These are phyloP conservation scores for Salvator merianae DNA, from an alignment of 2,113 vertebrate genomes.

Conservation along the genomic window DNA sequence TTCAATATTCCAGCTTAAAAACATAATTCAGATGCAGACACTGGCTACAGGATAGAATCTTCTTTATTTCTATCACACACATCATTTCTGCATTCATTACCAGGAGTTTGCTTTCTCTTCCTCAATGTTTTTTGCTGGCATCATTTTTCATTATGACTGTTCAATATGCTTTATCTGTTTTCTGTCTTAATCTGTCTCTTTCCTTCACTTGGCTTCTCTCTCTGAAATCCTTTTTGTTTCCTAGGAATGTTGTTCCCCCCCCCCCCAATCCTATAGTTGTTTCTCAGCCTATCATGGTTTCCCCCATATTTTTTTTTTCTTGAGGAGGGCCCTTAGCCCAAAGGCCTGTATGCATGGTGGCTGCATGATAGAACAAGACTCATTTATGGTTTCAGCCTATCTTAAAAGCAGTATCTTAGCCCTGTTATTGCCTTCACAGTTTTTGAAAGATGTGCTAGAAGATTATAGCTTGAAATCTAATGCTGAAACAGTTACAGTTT, in stretches of 20 bases:
- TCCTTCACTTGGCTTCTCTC: background rate
- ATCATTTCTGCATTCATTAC: rapidly evolving
- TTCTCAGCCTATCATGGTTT: background rate
- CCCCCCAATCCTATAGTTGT: background rate
- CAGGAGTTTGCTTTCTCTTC: background rate
- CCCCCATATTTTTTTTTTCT: background rate
- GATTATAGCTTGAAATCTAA: background rate
- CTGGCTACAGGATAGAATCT: background rate
- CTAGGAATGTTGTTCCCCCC: background rate
- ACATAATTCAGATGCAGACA: background rate
- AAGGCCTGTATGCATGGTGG: background rate
- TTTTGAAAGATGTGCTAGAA: background rate
- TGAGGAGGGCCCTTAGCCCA: background rate
- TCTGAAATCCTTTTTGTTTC: background rate
- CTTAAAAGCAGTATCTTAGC: background rate
- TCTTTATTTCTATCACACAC: background rate
- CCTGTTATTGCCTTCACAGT: background rate
- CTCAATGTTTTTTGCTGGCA: background rate
- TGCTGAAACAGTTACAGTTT: background rate
- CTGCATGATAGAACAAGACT: background rate
- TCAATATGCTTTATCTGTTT: slow-evolving; percentile 9
- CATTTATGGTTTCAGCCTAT: background rate
- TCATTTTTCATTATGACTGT: background rate
- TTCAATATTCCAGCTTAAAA: background rate
- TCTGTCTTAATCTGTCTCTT: background rate